Percentiles rank a stretch among this genome's conserved stretches.
phyloP scores from a whole-genome alignment of 2,797 vertebrate species.

The Moxostoma hubbsi region DNA sequence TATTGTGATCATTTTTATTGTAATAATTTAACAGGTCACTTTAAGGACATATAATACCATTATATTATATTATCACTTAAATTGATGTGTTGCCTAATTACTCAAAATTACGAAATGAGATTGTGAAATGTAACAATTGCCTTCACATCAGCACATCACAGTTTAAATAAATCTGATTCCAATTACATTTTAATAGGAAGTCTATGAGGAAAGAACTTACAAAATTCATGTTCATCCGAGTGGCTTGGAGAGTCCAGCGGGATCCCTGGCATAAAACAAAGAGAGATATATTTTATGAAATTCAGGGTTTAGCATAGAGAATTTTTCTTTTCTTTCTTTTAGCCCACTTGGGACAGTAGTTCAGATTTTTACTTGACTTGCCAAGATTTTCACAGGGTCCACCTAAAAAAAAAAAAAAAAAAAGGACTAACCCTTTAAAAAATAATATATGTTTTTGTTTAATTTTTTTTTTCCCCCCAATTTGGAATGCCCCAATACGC shows the following conservation, averaged over 20 bases:
- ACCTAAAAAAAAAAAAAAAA: too few species aligned
- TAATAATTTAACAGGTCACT: too few species aligned
- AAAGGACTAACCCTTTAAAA: too few species aligned
- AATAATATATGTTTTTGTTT: too few species aligned
- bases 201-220: constrained; percentile 78
- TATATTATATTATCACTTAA: constrained; percentile 18
- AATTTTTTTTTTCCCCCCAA: too few species aligned
- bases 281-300: too few species aligned
- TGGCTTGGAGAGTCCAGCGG: constrained; percentile 96
- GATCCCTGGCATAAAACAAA: constrained; percentile 83
- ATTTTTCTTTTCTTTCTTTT: too few species aligned
- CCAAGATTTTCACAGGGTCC: too few species aligned
- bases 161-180: not conserved
- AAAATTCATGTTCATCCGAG: constrained; percentile 91
- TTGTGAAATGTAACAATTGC: not conserved
- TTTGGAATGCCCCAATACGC: too few species aligned
- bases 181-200: not conserved
- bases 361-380: too few species aligned
- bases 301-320: too few species aligned
- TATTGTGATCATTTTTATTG: constrained; percentile 11
- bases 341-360: too few species aligned
- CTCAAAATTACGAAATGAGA: not conserved
- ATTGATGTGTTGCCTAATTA: not conserved
- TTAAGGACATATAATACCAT: not conserved
- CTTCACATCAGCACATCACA: not conserved